These are phyloP conservation scores for Bettongia penicillata DNA, from an alignment of 2,113 vertebrate species.

Conservation along the genomic window DNA sequence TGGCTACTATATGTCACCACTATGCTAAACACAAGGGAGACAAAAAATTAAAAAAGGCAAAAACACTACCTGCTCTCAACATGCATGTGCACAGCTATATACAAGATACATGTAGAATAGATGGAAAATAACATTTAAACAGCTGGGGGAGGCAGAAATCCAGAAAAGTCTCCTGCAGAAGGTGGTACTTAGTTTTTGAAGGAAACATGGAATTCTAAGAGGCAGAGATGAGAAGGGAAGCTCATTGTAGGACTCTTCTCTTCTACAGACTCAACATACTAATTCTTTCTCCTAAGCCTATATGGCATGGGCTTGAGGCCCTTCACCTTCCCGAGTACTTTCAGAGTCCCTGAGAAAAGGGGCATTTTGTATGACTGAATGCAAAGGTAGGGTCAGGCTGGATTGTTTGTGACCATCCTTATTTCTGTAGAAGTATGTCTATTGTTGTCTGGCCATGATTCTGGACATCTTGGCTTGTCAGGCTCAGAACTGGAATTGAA, in stretches of 20 bases:
- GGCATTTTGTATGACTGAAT: neutral
- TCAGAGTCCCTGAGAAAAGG: neutral
- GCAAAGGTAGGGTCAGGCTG: neutral
- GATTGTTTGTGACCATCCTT: neutral
- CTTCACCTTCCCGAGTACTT: neutral
- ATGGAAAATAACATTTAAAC: neutral
- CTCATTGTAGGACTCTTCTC: neutral
- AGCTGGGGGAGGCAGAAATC: neutral
- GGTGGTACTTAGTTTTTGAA: neutral
- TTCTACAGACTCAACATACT: neutral
- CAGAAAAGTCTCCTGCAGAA: neutral
- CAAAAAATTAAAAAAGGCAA: neutral
- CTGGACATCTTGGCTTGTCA: neutral
- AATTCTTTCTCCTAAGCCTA: neutral
- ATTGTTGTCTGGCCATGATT: neutral
- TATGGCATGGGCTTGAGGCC: neutral
- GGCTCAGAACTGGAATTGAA: neutral
- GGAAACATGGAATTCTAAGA: neutral
- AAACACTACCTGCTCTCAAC: neutral
- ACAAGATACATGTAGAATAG: neutral
- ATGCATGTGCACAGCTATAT: neutral
- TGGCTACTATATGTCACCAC: neutral
- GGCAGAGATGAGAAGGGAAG: neutral
- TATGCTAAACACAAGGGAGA: neutral
- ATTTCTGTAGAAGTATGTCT: neutral